phyloP scores from a whole-genome alignment of 2,888 invertebrate genomes.

The Leucoptera coffeella region DNA sequence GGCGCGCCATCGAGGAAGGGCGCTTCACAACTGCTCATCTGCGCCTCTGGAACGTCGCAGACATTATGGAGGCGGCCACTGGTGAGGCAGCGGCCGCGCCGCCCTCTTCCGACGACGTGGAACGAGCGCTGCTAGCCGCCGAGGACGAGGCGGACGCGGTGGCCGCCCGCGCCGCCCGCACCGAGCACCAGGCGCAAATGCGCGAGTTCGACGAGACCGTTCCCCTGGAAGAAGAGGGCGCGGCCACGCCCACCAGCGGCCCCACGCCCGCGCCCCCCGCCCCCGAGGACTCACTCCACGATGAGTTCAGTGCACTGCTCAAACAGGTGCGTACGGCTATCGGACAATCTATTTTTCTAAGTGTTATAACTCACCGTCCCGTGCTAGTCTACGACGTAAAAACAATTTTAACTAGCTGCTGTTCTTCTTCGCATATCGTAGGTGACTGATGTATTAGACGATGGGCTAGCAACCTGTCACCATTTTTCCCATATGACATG shows the following conservation, averaged over 20 bases:
- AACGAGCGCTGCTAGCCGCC: slow-evolving; percentile 80
- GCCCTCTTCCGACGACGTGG: slow-evolving; percentile 67
- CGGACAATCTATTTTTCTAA: no score
- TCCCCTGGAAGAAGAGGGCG: slow-evolving; percentile 67
- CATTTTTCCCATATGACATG: background rate
- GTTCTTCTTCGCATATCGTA: background rate
- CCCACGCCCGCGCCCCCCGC: slow-evolving; percentile 38
- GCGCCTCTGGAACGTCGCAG: slow-evolving; percentile 75
- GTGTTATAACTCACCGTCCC: background rate
- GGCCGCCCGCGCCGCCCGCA: slow-evolving; percentile 83
- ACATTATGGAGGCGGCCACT: slow-evolving; percentile 11
- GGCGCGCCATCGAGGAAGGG: slow-evolving; percentile 97
- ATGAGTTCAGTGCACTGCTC: slow-evolving; percentile 23
- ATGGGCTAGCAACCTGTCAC: no score
- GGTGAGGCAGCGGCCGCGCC: slow-evolving; percentile 6
- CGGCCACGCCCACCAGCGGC: no score
- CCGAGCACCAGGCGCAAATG: slow-evolving; percentile 83
- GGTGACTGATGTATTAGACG: background rate
- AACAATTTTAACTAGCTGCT: no score
- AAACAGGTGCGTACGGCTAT: slow-evolving; percentile 16
- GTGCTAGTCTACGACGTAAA: no score
- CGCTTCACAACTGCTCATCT: slow-evolving; percentile 98
- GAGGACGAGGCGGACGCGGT: slow-evolving; percentile 94
- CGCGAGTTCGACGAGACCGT: slow-evolving; percentile 95
- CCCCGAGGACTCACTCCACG: slow-evolving; percentile 8